Evolutionary conservation across 2,797 vertebrate species (phyloP), one percentile per base, ranked within the genome.

Genomic region (Chrosomus eos): DNA sequence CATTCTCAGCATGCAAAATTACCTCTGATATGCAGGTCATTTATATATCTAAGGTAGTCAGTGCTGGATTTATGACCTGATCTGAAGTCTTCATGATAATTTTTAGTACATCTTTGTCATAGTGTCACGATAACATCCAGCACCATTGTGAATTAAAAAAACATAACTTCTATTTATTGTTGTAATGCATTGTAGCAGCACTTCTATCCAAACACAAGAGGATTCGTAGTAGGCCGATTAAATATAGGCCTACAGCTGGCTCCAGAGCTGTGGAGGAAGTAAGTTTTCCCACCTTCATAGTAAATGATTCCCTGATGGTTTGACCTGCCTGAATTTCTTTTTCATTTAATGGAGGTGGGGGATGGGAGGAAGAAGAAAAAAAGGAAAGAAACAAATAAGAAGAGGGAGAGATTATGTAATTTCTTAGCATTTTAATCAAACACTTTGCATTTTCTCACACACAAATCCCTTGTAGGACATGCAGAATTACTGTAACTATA

Each of bases 321-420:
- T 75, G 71, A 51, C 45, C 26, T 51, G 26, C 45, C 26, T 31
- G 13, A 5, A 55, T 55, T n/a, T 75, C 51, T 75, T 75, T 21
- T 73, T 51, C 45, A 21, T 18, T 51, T 73, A 82, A 76, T 45
- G 16, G 70, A 55, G 31, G 38, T 19, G n/a, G 23, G 26, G 43
- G 66, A 74, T 80, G 53, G 58, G 19, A 81, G 79, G 62, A 72
- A 45, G 67, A 26, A n/a, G n/a, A 60, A 31, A 85, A 60, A 45
- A 23, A 40, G 13, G 9, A 88, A 62, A 84, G 58, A 80, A 38
- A n/a, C 6, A 83, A 76, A 55, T 67, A 26, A 45, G 82, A 36
- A 89, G 62, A 87, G 81, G 66, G 33, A 87, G 82, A 53, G 43
- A 36, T 81, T 40, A 85, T 51, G 58, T 84, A 10, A 86, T 75